phyloP scores from a whole-genome alignment of 2,797 vertebrate genomes.

The Coreius guichenoti region DNA sequence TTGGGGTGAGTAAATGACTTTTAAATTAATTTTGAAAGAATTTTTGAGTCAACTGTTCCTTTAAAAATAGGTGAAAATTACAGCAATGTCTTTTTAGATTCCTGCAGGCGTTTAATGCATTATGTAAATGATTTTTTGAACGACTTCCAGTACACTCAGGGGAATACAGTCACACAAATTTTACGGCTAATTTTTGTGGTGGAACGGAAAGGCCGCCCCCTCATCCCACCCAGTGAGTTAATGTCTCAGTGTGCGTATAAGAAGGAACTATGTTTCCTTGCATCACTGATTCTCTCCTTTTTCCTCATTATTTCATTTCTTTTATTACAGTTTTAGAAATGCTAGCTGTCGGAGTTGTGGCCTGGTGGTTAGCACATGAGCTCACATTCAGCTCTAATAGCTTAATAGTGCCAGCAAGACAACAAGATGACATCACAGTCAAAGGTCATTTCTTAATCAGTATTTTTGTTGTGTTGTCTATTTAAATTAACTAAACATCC shows the following conservation, averaged over 20 bases:
- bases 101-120: conserved; percentile 28
- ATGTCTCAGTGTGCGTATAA: neutral
- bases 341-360: neutral
- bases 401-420: neutral
- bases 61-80: conserved; percentile 56
- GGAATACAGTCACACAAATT: conserved; percentile 27
- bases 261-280: conserved; percentile 22
- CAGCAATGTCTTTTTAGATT: conserved; percentile 13
- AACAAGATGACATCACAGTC: neutral
- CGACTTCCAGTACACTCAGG: conserved; percentile 6
- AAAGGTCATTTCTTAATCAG: neutral
- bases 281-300: conserved; percentile 35
- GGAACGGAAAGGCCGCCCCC: conserved; percentile 20
- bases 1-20: neutral
- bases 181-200: conserved; percentile 34
- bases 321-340: conserved; percentile 18
- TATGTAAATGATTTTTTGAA: conserved; percentile 34
- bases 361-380: neutral
- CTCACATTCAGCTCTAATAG: neutral
- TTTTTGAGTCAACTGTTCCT: conserved; percentile 16
- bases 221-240: conserved; percentile 10
- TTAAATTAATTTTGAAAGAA: neutral
- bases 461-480: neutral
- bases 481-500: neutral
- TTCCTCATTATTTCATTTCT: conserved; percentile 28